Evolutionary conservation across 1,140 invertebrate species (phyloP), one percentile per base, ranked within the genome.

Genomic region (Sweltsa coloradensis): DNA sequence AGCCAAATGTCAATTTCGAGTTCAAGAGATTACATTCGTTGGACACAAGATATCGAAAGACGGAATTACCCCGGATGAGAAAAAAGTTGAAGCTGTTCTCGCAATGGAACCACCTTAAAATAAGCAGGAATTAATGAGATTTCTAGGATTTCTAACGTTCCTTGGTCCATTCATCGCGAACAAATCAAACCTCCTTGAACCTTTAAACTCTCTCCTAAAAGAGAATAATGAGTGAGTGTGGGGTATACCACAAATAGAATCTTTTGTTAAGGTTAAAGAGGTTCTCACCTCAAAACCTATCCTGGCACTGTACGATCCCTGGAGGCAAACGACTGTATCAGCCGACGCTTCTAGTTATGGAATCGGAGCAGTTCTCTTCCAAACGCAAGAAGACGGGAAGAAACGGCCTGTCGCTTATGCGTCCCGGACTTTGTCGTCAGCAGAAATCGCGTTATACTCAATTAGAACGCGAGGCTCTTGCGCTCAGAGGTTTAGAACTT

Each of bases 371-470:
- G 6, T 19, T 5, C 25, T 51, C 3, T 18, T 16, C 6, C 46
- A 49, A 37, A 18, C 9, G 16, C 3, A 41, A 3, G 46, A 50
- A 5, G 46, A 47, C 6, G 46, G 46, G 11, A 18, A 7, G 5
- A 19, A 22, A 26, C 23, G 25, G 25, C 43, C 39, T 7, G 29
- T 50, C 3, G 34, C 37, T 21, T 51, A 39, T 14, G 39, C 50
- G 19, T 51, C 50, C 14, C 14, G 49, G 9, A 50, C 11, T n/a
- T 24, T 51, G n/a, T 29, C 50, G 4, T 22, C 21, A 41, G 11
- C 50, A 11, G 50, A 51, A n/a, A 27, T n/a, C 23, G 27, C 16
- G 21, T 6, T 50, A 49, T 19, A 36, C 46, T 4, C 47, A 50
- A 34, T 41, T 50, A 5, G 50, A 50, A 18, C 47, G 49, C 24